Conservation (phyloP, 2,113 vertebrate species). For the Psettodes erumei region DNA sequence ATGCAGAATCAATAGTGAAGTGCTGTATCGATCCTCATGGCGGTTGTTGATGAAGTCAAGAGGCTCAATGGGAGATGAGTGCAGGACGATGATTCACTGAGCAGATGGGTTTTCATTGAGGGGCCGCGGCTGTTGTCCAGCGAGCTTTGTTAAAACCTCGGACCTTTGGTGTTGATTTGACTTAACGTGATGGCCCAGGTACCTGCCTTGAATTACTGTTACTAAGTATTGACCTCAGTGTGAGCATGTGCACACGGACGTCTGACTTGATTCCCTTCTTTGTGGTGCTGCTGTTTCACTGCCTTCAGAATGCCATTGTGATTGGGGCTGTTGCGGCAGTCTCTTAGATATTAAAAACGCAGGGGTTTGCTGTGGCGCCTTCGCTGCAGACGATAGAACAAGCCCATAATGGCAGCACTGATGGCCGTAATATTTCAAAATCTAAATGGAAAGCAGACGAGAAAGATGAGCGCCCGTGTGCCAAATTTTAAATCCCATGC, state of each 20-base stretch:
- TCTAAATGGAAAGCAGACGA: background rate
- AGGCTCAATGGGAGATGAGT: conserved; percentile 31
- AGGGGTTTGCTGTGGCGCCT: background rate
- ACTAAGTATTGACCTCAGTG: conserved; percentile 12
- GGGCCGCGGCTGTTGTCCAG: conserved; percentile 22
- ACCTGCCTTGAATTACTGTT: conserved; percentile 4
- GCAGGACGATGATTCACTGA: conserved; percentile 33
- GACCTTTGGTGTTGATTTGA: conserved; percentile 3
- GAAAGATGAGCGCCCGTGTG: background rate
- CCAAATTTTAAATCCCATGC: background rate
- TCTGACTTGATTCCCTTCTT: background rate
- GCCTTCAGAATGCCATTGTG: too few species aligned
- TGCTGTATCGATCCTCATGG: conserved; percentile 69
- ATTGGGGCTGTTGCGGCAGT: background rate
- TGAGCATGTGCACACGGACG: background rate
- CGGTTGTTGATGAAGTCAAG: conserved; percentile 71
- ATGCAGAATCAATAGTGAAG: conserved; percentile 63
- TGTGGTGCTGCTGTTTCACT: background rate
- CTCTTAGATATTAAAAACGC: background rate
- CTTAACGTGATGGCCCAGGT: background rate
- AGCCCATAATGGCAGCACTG: background rate
- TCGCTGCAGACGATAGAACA: conserved; percentile 8
- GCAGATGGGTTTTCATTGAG: conserved; percentile 35
- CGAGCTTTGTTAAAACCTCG: conserved; percentile 22
- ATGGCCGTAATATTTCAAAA: conserved; percentile 14